Evolutionary conservation across 2,888 invertebrate genomes (phyloP), one percentile per base, ranked within the genome.

Genomic region (Dendrolimus pini): DNA sequence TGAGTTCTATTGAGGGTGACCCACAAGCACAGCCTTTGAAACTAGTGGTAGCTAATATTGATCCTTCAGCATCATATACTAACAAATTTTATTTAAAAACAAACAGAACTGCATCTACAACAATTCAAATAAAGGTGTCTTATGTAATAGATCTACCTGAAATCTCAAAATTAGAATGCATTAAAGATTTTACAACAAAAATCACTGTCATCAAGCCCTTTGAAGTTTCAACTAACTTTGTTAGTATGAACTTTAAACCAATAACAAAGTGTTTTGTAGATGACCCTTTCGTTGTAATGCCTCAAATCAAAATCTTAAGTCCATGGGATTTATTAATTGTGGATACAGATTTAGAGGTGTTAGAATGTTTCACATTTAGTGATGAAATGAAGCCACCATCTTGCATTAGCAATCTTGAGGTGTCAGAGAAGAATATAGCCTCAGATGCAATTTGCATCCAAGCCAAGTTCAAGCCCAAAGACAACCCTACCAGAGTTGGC

Each of bases 261-360:
- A 85, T 94, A 61, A 84, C 91, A 3, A 94, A 93, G 73, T 93
- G 94, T 67, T 94, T 93, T 78, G 91, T 93, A 42, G 92, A 92
- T 67, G 95, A 95, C 75, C 91, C 94, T 6, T 93, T 95, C 70
- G 91, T 94, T 66, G 89, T 94, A 14, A 94, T 94, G 93, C 94
- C 94, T 55, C 92, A 93, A 68, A 92, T 95, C 55, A 93, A 92
- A 66, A 94, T 94, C 66, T 78, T 92, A 56, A 94, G 95, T 60
- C 94, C 94, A 1, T 95, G 94, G 93, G 93, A 94, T 57, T 91
- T 95, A 61, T 71, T 91, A 47, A 93, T 95, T 70, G 87, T 94
- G 68, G 89, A 92, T 72, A 94, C 95, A 55, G 91, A 92, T 55
- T 81, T 95, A 62, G 93, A 94, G 72, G 89, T 94, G 71, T 92